Evolutionary conservation across 2,113 vertebrate genomes (phyloP).

Genomic region (Raphicerus campestris): DNA sequence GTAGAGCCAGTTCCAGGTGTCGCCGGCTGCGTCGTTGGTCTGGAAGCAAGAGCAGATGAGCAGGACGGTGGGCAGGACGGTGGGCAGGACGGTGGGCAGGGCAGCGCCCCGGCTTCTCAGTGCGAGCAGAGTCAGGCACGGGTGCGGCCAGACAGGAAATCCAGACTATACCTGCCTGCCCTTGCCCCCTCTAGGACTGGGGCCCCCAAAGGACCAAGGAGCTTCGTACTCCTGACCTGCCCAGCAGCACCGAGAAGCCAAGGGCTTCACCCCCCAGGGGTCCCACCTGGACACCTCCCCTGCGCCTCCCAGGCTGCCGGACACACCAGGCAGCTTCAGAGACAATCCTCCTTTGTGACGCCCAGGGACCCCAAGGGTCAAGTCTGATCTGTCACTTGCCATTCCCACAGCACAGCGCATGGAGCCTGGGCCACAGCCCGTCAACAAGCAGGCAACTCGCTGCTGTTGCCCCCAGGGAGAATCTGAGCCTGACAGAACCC

Average conservation of each 20-base stretch:
- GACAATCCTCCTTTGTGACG: background rate
- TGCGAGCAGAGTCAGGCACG: background rate
- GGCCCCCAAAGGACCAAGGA: no score
- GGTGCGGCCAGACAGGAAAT: background rate
- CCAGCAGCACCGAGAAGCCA: background rate
- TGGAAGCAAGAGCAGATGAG: slow-evolving; percentile 69
- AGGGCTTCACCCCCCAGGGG: background rate
- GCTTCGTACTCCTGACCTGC: background rate
- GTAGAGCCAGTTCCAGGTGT: slow-evolving; percentile 96
- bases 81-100: background rate
- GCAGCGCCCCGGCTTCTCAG: rapidly evolving
- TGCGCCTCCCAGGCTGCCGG: background rate
- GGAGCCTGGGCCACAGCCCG: background rate
- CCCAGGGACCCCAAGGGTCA: background rate
- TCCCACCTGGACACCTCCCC: background rate
- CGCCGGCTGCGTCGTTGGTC: slow-evolving; percentile 95
- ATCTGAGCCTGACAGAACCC: background rate
- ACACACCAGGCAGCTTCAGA: background rate
- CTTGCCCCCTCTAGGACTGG: background rate
- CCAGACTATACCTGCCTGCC: background rate
- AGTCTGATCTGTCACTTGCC: background rate
- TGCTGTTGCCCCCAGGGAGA: background rate
- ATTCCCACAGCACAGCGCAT: background rate
- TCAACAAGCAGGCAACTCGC: background rate
- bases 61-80: background rate